Conservation (phyloP, 2,888 invertebrate species). For the Nephrocerus scutellatus region DNA sequence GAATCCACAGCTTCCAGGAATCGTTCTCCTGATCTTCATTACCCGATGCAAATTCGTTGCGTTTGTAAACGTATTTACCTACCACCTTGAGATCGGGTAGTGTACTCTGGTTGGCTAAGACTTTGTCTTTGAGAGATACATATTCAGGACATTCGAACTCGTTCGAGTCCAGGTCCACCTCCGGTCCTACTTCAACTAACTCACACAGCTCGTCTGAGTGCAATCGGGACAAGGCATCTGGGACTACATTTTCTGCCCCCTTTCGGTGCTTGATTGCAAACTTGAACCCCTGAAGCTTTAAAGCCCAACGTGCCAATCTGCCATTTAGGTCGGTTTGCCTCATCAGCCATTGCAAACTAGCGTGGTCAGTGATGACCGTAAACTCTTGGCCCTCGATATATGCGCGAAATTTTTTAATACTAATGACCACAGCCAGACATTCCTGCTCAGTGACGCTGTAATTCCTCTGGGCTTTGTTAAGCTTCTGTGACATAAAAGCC, state of each 20-base stretch:
- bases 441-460: slow-evolving; percentile 18
- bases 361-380: slow-evolving; percentile 17
- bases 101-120: not conserved
- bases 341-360: slow-evolving; percentile 18
- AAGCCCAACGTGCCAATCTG: slow-evolving; percentile 10
- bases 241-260: slow-evolving; percentile 8
- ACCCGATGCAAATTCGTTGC: slow-evolving; percentile 3
- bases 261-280: slow-evolving; percentile 11
- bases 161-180: not conserved
- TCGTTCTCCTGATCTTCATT: not conserved
- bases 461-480: slow-evolving; percentile 13
- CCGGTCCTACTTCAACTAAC: too few species aligned
- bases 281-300: slow-evolving; percentile 6
- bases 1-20: slow-evolving; percentile 11
- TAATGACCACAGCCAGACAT: slow-evolving; percentile 13
- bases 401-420: slow-evolving; percentile 15
- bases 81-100: slow-evolving; percentile 7
- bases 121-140: not conserved
- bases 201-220: not conserved
- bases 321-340: slow-evolving; percentile 8
- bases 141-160: slow-evolving; percentile 5
- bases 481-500: slow-evolving; percentile 15
- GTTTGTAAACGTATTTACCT: slow-evolving; percentile 7
- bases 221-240: slow-evolving; percentile 3
- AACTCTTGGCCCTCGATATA: slow-evolving; percentile 18